phyloP scores from a whole-genome alignment of 1,140 invertebrate species.

The Cydia fagiglandana region DNA sequence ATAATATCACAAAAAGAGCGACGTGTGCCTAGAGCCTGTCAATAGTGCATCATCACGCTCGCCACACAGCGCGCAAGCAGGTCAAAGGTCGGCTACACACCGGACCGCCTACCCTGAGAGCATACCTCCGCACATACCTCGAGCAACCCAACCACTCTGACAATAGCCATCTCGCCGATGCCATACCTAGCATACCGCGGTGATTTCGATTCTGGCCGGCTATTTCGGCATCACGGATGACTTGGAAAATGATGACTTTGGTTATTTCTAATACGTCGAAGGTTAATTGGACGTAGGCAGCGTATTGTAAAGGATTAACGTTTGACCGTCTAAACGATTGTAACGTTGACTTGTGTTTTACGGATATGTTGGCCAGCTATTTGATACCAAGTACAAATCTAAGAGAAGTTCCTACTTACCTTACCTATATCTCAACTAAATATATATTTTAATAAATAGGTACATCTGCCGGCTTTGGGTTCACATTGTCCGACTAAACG shows the following conservation, averaged over 20 bases:
- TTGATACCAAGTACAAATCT: slow-evolving; percentile 32
- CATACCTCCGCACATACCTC: slow-evolving; percentile 61
- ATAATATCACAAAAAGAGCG: slow-evolving; percentile 30
- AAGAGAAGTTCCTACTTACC: background rate
- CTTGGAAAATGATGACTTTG: slow-evolving; percentile 66
- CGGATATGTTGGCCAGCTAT: slow-evolving; percentile 35
- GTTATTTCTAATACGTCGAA: slow-evolving; percentile 67
- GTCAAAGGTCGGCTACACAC: slow-evolving; percentile 62
- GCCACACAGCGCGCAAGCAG: slow-evolving; percentile 58
- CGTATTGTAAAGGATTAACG: slow-evolving; percentile 69
- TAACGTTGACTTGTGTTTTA: slow-evolving; percentile 38
- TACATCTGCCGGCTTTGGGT: too few species aligned
- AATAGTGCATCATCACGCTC: slow-evolving; percentile 56
- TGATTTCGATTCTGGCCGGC: slow-evolving; percentile 36
- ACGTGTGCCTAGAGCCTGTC: slow-evolving; percentile 35
- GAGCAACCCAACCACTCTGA: slow-evolving; percentile 44
- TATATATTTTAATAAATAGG: too few species aligned
- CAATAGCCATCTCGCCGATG: slow-evolving; percentile 32
- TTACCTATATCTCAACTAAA: background rate
- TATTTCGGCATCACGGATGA: slow-evolving; percentile 47
- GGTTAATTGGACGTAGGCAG: slow-evolving; percentile 72
- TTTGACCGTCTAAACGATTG: slow-evolving; percentile 50
- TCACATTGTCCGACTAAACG: too few species aligned
- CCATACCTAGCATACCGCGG: background rate
- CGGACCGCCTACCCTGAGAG: slow-evolving; percentile 55